These are phyloP conservation scores for Gulo gulo DNA, from an alignment of 2,113 vertebrate genomes.

Conservation along the genomic window DNA sequence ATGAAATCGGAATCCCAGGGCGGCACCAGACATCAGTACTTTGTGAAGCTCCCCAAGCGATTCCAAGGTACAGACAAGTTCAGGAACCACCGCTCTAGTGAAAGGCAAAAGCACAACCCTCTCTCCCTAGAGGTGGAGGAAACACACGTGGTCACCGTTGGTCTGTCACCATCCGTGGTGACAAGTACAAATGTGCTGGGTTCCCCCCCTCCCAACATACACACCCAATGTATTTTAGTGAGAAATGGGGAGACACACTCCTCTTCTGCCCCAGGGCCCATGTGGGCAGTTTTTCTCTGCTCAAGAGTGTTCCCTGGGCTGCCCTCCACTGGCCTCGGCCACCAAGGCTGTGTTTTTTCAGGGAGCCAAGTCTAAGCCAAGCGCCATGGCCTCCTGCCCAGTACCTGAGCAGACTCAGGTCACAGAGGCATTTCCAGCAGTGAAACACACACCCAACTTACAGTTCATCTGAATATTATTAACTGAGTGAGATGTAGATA, in stretches of 20 bases:
- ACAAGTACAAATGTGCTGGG: fast-evolving
- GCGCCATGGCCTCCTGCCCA: background rate
- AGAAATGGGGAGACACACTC: background rate
- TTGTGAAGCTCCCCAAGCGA: too few species aligned
- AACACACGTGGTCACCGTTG: fast-evolving
- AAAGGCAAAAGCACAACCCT: too few species aligned
- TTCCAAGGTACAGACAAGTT: background rate
- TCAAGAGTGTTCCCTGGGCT: fast-evolving
- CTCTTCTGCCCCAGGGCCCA: background rate
- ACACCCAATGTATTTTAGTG: too few species aligned
- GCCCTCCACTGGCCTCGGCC: background rate
- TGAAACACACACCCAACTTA: background rate
- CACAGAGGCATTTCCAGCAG: background rate
- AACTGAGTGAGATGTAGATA: background rate
- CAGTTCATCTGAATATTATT: background rate
- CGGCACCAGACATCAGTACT: background rate
- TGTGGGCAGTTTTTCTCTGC: too few species aligned
- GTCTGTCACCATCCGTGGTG: fast-evolving
- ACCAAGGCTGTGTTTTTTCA: background rate
- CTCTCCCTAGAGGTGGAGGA: background rate
- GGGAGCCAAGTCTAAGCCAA: background rate
- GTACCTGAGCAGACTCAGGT: background rate
- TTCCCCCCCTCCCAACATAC: fast-evolving
- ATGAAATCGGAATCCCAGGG: background rate
- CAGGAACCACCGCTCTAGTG: background rate